phyloP scores from a whole-genome alignment of 2,797 vertebrate species.

The Poecilia gillii region DNA sequence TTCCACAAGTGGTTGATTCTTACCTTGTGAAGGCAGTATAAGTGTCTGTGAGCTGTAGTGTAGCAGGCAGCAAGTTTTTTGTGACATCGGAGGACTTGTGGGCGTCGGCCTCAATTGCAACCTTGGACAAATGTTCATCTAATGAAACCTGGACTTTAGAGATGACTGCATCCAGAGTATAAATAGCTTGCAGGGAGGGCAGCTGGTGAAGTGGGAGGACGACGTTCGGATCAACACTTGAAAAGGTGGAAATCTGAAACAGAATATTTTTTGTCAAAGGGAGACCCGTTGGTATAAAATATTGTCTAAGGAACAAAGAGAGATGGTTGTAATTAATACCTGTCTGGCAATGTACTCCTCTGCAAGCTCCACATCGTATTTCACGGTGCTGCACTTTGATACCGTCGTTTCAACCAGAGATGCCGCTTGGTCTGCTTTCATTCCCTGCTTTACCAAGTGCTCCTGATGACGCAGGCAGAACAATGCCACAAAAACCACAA shows the following conservation, averaged over 20 bases:
- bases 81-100: conserved; percentile 94
- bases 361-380: conserved; percentile 94
- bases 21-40: conserved; percentile 95
- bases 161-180: conserved; percentile 94
- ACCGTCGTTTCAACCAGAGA: conserved; percentile 87
- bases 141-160: conserved; percentile 98
- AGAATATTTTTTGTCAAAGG: conserved; percentile 20
- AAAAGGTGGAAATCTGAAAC: conserved; percentile 94
- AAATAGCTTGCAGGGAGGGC: conserved; percentile 95
- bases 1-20: conserved; percentile 12
- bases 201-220: conserved; percentile 92
- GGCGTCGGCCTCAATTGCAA: conserved; percentile 90
- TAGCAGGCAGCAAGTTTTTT: conserved; percentile 95
- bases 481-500: conserved; percentile 22
- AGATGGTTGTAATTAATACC: conserved; percentile 69
- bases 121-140: conserved; percentile 95
- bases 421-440: conserved; percentile 91
- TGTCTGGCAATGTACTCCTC: conserved; percentile 97
- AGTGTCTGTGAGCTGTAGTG: conserved; percentile 92
- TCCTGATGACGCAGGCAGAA: conserved; percentile 77
- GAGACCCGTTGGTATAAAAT: not conserved
- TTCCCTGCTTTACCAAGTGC: conserved; percentile 92
- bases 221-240: conserved; percentile 86
- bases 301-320: not conserved
- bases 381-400: conserved; percentile 90